phyloP scores from a whole-genome alignment of 2,888 invertebrate species.

The Cheilosia vernalis region DNA sequence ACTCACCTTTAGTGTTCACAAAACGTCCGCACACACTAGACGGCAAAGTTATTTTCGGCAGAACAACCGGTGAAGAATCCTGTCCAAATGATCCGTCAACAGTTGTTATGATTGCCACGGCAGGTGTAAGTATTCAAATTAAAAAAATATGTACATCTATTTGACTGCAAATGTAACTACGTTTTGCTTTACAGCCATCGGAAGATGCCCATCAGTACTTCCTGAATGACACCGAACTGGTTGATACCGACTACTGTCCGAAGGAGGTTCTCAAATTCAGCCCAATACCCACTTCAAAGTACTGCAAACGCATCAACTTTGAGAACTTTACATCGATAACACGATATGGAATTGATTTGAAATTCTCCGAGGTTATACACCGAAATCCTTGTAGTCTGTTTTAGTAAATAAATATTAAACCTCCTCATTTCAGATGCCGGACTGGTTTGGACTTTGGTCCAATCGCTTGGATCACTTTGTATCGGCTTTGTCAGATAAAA shows the following conservation, averaged over 20 bases:
- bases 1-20: conserved; percentile 82
- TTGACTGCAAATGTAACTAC: background rate
- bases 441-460: conserved; percentile 82
- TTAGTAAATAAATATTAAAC: background rate
- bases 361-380: conserved; percentile 81
- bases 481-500: conserved; percentile 81
- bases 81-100: conserved; percentile 80
- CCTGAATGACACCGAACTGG: conserved; percentile 80
- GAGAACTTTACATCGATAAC: conserved; percentile 82
- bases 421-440: conserved; percentile 80
- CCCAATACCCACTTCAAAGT: conserved; percentile 82
- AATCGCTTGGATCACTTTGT: conserved; percentile 82
- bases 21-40: conserved; percentile 82
- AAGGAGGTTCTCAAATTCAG: conserved; percentile 83
- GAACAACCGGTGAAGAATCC: conserved; percentile 77
- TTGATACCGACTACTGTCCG: conserved; percentile 81
- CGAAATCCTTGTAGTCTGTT: background rate
- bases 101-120: conserved; percentile 80
- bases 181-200: conserved; percentile 78
- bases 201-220: conserved; percentile 81
- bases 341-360: conserved; percentile 81
- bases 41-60: conserved; percentile 81
- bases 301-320: conserved; percentile 82
- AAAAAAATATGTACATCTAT: background rate
- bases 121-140: conserved; percentile 80